A percentile compares a stretch with the other conserved stretches of the same genome.
phyloP scores from a whole-genome alignment of 2,888 invertebrate species.

The Linyphia triangularis region DNA sequence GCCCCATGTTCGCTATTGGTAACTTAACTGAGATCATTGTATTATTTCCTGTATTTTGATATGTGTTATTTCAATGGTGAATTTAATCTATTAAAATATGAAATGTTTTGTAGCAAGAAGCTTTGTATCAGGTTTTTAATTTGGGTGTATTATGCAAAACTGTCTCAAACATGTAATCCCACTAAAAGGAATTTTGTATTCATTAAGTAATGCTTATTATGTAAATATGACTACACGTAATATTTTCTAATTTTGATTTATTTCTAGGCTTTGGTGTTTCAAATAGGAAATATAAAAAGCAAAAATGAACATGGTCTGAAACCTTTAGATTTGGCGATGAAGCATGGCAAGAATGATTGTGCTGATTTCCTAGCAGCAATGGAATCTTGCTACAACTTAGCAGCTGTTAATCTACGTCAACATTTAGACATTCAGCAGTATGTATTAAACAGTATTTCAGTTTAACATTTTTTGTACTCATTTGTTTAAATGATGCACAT shows the following conservation, averaged over 20 bases:
- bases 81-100: no score
- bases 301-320: conserved; percentile 79
- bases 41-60: no score
- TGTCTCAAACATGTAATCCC: no score
- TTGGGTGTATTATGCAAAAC: no score
- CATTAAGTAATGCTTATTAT: not conserved
- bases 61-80: no score
- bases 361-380: conserved; percentile 78
- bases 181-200: not conserved
- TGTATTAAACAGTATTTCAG: conserved; percentile 18
- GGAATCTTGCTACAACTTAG: conserved; percentile 78
- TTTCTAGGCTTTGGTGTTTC: conserved; percentile 73
- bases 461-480: not conserved
- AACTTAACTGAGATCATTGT: no score
- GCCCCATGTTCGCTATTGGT: no score
- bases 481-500: no score
- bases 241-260: not conserved
- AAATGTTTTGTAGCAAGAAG: no score
- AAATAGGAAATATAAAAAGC: conserved; percentile 74
- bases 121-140: no score
- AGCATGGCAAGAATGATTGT: conserved; percentile 77
- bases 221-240: not conserved
- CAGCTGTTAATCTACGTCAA: conserved; percentile 77
- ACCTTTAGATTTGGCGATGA: conserved; percentile 78
- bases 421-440: conserved; percentile 76